phyloP scores from a whole-genome alignment of 2,113 vertebrate species.

The Zapus hudsonius region DNA sequence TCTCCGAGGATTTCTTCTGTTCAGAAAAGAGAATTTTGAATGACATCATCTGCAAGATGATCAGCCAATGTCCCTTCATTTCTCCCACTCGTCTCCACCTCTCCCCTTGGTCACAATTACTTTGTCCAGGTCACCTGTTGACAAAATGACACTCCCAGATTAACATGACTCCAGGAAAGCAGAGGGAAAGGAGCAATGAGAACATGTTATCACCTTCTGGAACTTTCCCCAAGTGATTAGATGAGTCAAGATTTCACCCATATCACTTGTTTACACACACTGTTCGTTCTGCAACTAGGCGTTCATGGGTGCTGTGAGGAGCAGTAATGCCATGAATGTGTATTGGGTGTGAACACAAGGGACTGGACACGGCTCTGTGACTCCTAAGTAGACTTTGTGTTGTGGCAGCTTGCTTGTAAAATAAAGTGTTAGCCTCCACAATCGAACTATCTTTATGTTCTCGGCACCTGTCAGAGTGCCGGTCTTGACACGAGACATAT shows the following conservation, averaged over 20 bases:
- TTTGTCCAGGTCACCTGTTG: not conserved
- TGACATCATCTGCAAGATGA: not conserved
- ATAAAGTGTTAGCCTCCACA: not conserved
- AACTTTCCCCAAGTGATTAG: not conserved
- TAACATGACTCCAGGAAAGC: not conserved
- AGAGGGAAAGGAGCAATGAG: not conserved
- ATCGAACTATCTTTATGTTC: not conserved
- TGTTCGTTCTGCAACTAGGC: not conserved
- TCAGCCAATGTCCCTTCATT: not conserved
- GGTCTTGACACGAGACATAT: not conserved
- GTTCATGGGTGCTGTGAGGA: not conserved
- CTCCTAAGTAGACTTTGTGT: not conserved
- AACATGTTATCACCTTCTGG: not conserved
- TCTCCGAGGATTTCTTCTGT: not conserved
- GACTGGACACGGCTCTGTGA: not conserved
- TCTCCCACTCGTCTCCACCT: not conserved
- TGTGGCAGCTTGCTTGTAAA: not conserved
- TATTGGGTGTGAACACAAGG: no score
- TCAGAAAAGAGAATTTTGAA: not conserved
- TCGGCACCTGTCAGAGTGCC: not conserved
- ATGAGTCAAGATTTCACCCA: not conserved
- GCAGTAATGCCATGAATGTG: rapidly evolving
- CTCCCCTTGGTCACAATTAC: no score
- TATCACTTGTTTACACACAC: not conserved
- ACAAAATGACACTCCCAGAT: not conserved